Evolutionary conservation across 2,888 invertebrate species (phyloP).

Genomic region (Cyaniris semiargus): DNA sequence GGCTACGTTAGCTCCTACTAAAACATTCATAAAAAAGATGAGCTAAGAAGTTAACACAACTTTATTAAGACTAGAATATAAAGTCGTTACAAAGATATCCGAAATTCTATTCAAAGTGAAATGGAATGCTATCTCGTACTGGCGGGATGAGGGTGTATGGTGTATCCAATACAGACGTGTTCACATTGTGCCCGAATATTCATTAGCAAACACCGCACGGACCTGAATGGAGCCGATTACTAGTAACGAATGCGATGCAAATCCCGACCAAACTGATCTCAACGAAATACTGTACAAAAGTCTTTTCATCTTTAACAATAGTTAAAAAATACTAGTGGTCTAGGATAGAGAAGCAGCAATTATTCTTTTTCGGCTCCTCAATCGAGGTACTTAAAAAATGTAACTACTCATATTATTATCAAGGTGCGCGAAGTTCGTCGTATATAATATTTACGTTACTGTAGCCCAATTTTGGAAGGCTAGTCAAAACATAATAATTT

Average conservation of each 20-base stretch:
- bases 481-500: no score
- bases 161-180: conserved; percentile 37
- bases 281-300: background rate
- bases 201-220: conserved; percentile 45
- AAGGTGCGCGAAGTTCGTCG: no score
- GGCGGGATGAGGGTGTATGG: conserved; percentile 36
- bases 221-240: conserved; percentile 40
- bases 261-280: background rate
- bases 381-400: no score
- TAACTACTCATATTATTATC: no score
- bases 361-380: no score
- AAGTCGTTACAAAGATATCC: background rate
- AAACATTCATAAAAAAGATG: no score
- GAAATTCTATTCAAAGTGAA: background rate
- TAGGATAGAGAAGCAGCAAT: no score
- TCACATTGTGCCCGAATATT: conserved; percentile 43
- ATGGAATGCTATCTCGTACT: conserved; percentile 7
- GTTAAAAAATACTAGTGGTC: no score
- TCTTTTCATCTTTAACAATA: background rate
- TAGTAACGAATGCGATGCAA: conserved; percentile 37
- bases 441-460: no score
- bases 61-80: background rate
- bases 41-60: no score
- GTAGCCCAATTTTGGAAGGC: no score
- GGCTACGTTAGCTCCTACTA: no score